Conservation (phyloP, 2,113 vertebrate species). For the Ellobius talpinus region DNA sequence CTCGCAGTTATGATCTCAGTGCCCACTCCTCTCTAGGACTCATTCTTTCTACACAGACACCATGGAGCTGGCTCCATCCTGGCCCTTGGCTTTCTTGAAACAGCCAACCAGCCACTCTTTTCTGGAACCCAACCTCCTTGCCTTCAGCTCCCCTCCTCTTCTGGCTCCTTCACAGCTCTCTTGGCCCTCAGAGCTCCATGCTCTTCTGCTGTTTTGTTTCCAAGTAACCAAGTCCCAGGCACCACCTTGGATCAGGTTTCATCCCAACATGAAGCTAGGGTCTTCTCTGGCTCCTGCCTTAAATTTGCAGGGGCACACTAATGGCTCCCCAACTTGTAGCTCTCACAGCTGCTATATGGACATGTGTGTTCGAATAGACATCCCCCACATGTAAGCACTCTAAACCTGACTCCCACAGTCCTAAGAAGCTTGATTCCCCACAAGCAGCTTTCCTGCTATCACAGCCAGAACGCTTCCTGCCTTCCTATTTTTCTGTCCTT, state of each 20-base stretch:
- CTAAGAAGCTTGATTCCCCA: not conserved
- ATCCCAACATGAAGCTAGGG: not conserved
- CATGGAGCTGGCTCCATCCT: not conserved
- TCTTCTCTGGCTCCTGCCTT: not conserved
- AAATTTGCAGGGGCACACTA: not conserved
- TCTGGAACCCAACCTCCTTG: not conserved
- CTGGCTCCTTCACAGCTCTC: not conserved
- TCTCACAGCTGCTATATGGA: not conserved
- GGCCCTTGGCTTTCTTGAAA: not conserved
- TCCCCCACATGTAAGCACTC: not conserved
- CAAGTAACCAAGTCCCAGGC: no score
- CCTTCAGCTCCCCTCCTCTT: not conserved
- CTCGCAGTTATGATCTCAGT: not conserved
- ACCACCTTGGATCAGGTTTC: not conserved
- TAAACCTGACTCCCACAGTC: not conserved
- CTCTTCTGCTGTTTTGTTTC: not conserved
- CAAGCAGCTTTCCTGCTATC: not conserved
- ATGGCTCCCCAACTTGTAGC: not conserved
- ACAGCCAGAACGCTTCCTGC: not conserved
- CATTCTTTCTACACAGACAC: not conserved
- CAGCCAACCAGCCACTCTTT: not conserved
- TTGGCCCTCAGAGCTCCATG: not conserved
- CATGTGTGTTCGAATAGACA: not conserved
- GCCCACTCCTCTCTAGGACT: not conserved
- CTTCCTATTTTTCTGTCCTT: not conserved